A percentile compares a stretch with the other conserved stretches of the same genome.
These are phyloP conservation scores for Acrocera orbiculus DNA, from an alignment of 2,888 invertebrate genomes.

Conservation along the genomic window DNA sequence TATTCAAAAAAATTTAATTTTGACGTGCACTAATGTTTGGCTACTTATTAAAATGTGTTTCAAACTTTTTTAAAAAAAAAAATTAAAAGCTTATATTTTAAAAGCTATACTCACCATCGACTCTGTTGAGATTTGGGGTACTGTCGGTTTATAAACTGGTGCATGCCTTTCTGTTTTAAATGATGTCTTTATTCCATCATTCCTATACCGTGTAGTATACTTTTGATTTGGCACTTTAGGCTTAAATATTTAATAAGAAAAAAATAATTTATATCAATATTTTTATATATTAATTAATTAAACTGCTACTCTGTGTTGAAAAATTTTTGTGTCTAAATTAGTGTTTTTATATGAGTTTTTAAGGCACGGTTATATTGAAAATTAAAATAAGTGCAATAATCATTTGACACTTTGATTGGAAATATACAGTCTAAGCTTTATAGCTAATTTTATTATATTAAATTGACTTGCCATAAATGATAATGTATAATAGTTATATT, in stretches of 20 bases:
- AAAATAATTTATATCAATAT: background rate
- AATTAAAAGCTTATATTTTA: background rate
- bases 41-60: slow-evolving; percentile 8
- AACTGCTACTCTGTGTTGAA: no score
- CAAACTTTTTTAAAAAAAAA: slow-evolving; percentile 5
- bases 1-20: background rate
- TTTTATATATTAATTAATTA: no score
- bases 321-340: no score
- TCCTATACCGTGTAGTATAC: slow-evolving; percentile 16
- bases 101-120: slow-evolving; percentile 14
- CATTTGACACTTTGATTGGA: no score
- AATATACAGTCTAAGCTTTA: no score
- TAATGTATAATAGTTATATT: no score
- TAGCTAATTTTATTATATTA: no score
- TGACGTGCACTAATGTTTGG: slow-evolving; percentile 15
- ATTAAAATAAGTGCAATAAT: no score
- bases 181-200: slow-evolving; percentile 12
- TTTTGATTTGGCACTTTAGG: slow-evolving; percentile 7
- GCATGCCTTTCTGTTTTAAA: slow-evolving; percentile 9
- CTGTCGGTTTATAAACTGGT: slow-evolving; percentile 17
- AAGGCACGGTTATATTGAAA: no score
- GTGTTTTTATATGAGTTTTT: no score
- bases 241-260: background rate
- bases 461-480: no score
- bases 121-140: slow-evolving; percentile 16